Evolutionary conservation across 2,797 vertebrate genomes (phyloP), one percentile per base, ranked within the genome.

Genomic region (Remorina albescens): DNA sequence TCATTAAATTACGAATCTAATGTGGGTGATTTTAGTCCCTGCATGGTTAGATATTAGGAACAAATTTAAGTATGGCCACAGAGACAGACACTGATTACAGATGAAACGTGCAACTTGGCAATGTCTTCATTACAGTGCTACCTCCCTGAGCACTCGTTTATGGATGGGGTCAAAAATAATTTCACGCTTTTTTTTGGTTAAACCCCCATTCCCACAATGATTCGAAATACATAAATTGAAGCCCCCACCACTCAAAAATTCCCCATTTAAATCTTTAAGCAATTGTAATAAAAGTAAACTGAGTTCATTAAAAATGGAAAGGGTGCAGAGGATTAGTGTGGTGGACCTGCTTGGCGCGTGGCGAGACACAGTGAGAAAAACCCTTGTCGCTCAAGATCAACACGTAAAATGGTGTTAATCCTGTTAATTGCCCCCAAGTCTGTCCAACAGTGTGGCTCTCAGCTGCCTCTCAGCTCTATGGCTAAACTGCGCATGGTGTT

Each of bases 231-330:
- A 84, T 75, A 72, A 60, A 76, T 57, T 63, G 77, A 75, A 77
- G 72, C 67, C 28, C 62, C 65, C 71, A 73, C 49, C 71, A 87
- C 56, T 8, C 23, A 39, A 28, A 61, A 66, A 73, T 25, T 0
- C 16, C 12, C 25, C 8, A 63, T 80, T 74, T 61, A 85, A 81
- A 77, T 75, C 55, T 78, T 78, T 59, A 81, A 88, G 57, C 19
- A 1, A 54, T 76, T 69, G 51, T 60, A 84, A 80, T 69, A 78
- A 77, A 89, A 88, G 77, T 82, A 79, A 78, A 88, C 80, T 51
- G 80, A 75, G 61, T 88, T 88, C 64, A 89, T 89, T 87, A 86
- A 84, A 90, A 86, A 90, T 87, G 84, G 71, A 84, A 86, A 90
- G 87, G 62, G 74, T 63, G 68, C 67, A 2, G 66, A 26, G 81